These are phyloP conservation scores for Epinotia ramella DNA, from an alignment of 2,888 invertebrate species.

Conservation along the genomic window DNA sequence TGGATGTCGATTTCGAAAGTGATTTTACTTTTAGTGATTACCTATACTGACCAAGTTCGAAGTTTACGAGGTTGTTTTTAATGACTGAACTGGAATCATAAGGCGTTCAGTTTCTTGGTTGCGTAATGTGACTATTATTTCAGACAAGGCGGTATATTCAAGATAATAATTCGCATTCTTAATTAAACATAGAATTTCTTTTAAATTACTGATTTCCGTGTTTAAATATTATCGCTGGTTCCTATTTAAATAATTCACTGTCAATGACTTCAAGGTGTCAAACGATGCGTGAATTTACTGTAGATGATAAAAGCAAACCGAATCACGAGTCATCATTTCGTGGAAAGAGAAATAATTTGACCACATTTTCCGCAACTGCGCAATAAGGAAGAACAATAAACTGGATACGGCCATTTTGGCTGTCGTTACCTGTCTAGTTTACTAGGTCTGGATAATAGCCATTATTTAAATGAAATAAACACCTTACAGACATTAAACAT, in stretches of 20 bases:
- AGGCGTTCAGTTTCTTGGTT: constrained; percentile 49
- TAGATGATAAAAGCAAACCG: constrained; percentile 11
- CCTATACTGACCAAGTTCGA: constrained; percentile 53
- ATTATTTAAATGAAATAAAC: constrained; percentile 36
- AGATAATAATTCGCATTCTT: neutral
- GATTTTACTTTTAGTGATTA: constrained; percentile 56
- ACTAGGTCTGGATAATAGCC: constrained; percentile 25
- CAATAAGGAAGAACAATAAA: constrained; percentile 38
- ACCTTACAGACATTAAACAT: constrained; percentile 30
- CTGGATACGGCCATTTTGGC: constrained; percentile 8
- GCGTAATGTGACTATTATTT: constrained; percentile 23
- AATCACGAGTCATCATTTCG: constrained; percentile 26
- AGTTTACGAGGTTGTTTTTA: constrained; percentile 66
- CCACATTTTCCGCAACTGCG: constrained; percentile 29
- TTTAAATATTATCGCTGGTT: neutral
- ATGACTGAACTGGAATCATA: constrained; percentile 60
- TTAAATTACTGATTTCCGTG: neutral
- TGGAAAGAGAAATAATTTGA: constrained; percentile 31
- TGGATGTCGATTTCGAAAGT: constrained; percentile 79
- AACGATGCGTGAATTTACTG: constrained; percentile 28
- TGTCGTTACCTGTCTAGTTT: constrained; percentile 26
- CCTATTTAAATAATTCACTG: neutral
- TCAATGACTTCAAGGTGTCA: constrained; percentile 1
- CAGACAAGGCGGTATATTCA: neutral
- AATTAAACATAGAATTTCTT: neutral